A percentile compares a stretch with the other conserved stretches of the same genome.
phyloP scores from a whole-genome alignment of 2,888 invertebrate genomes.

The Lydus trimaculatus region DNA sequence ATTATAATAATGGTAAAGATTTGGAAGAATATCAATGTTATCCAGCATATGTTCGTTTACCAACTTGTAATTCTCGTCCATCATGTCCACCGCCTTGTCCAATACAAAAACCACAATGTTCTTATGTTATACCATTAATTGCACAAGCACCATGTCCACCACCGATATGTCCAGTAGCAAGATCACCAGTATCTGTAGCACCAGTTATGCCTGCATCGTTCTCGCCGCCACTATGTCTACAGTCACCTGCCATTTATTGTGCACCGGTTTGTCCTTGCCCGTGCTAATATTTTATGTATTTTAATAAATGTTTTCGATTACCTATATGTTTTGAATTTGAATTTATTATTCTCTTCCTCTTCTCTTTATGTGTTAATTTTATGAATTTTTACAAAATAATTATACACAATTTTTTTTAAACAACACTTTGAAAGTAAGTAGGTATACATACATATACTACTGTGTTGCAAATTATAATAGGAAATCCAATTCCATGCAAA shows the following conservation, averaged over 20 bases:
- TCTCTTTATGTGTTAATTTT: too few species aligned
- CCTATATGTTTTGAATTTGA: background rate
- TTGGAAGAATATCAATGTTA: slow-evolving; percentile 54
- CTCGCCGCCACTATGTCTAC: slow-evolving; percentile 47
- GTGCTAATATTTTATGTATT: slow-evolving; percentile 28
- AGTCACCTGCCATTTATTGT: slow-evolving; percentile 43
- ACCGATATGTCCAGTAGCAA: slow-evolving; percentile 40
- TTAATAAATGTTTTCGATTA: background rate
- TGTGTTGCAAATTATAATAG: background rate
- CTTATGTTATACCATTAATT: slow-evolving; percentile 37
- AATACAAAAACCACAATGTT: slow-evolving; percentile 15
- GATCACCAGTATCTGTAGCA: too few species aligned
- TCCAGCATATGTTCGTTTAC: slow-evolving; percentile 48
- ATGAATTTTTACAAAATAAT: background rate
- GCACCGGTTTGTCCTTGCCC: slow-evolving; percentile 40
- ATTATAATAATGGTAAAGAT: slow-evolving; percentile 19
- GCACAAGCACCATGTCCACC: slow-evolving; percentile 41
- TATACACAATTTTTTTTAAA: too few species aligned
- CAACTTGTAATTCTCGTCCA: slow-evolving; percentile 39
- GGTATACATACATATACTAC: too few species aligned
- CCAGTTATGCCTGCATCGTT: too few species aligned
- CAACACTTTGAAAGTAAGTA: too few species aligned
- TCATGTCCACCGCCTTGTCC: slow-evolving; percentile 28
- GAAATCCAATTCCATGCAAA: background rate
- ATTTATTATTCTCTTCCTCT: too few species aligned